Base-by-base conservation (phyloP, 2,797 vertebrate genomes). In the Pteronotus mesoamericanus region DNA sequence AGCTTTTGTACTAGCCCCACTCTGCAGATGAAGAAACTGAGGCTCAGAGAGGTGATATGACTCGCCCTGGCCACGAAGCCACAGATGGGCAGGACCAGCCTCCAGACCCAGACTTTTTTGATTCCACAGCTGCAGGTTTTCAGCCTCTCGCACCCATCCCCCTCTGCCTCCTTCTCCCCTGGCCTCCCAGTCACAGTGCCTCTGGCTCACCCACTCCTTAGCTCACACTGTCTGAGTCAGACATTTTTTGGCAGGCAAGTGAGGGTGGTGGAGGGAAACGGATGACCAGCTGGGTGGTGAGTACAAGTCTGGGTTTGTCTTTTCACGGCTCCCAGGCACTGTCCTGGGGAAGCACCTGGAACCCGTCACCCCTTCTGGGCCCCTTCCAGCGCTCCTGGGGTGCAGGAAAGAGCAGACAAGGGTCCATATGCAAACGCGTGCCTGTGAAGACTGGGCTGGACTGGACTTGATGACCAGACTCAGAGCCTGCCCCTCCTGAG, bases 161-260 rank as follows among this genome's bases (percentile, higher is more conserved):
- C 21, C 51, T 78, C 15, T 44, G 39, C 34, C 37, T 59, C 39
- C 96, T 59, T 69, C 51, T 89, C 51, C 37, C 10, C 37, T 39
- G 26, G 74, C n/a, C 82, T 46, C 53, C 86, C 68, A 26, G 32
- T 89, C 91, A 44, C 64, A 24, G 15, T 39, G 87, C 64, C 85
- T 85, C 61, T 92, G 10, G 4, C 74, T 72, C 69, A 29, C 53
- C 24, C 48, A 21, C 37, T 77, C 48, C 68, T 89, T 85, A 83
- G 91, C 84, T 86, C 69, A 71, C 24, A 37, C 72, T 78, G 71
- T 8, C 97, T 94, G 77, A 97, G 94, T 94, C 96, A 93, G 18
- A 34, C 12, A 37, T 26, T 71, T 59, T 75, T 94, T 19, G 72
- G 53, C 93, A 89, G 93, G 89, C 64, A 79, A 85, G 75, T 14